Evolutionary conservation across 2,797 vertebrate genomes (phyloP).

Genomic region (Sternotherus odoratus): DNA sequence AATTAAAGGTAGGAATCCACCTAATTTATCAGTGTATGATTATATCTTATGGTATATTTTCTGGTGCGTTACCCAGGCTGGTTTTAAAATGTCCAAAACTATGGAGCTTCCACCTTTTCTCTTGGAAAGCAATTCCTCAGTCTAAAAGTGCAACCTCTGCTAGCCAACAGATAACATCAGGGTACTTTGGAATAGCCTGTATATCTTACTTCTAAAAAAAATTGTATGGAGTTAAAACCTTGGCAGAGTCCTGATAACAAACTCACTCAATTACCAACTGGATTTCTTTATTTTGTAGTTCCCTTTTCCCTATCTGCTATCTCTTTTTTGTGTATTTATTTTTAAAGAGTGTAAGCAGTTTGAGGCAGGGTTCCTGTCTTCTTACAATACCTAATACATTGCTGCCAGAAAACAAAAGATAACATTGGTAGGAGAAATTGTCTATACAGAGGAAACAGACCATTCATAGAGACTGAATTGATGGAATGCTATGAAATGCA

Average conservation of each 20-base stretch:
- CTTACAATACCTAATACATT: neutral
- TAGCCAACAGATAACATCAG: neutral
- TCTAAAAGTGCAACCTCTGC: neutral
- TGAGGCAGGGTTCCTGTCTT: neutral
- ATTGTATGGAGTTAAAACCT: neutral
- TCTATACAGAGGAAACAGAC: neutral
- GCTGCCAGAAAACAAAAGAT: neutral
- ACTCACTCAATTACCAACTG: neutral
- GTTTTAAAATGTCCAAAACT: accelerated
- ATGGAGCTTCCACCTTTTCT: neutral
- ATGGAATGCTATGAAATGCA: neutral
- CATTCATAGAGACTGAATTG: neutral
- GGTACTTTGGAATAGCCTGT: neutral
- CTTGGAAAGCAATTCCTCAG: accelerated
- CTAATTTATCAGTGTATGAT: neutral
- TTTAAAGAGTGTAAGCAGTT: neutral
- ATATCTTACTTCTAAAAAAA: neutral
- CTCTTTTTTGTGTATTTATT: neutral
- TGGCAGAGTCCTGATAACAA: neutral
- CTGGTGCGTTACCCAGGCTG: neutral
- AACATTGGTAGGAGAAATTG: neutral
- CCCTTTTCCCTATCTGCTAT: neutral
- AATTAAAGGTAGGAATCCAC: accelerated
- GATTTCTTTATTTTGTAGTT: neutral
- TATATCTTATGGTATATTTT: neutral